These are phyloP conservation scores for Cyanoramphus novaezelandiae DNA, from an alignment of 2,113 vertebrate genomes.

Conservation along the genomic window DNA sequence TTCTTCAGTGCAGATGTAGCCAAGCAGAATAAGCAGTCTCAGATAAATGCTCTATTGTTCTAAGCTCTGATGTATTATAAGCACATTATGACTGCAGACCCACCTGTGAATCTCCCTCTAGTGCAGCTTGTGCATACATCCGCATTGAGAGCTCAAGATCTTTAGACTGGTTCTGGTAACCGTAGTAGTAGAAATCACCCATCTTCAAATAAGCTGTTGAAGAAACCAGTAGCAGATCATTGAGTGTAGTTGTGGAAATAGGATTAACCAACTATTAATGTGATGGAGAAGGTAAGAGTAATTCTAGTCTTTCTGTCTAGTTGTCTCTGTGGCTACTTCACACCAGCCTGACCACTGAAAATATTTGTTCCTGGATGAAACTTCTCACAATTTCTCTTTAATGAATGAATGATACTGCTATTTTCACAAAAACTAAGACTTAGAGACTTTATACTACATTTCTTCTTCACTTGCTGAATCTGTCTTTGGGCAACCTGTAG, in stretches of 20 bases:
- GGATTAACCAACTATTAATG: background rate
- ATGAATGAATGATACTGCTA: background rate
- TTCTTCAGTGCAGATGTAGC: background rate
- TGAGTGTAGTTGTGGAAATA: background rate
- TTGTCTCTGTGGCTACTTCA: background rate
- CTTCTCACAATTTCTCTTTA: background rate
- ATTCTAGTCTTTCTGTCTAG: background rate
- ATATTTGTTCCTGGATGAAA: background rate
- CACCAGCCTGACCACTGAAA: background rate
- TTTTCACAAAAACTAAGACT: background rate
- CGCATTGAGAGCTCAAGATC: constrained; percentile 75
- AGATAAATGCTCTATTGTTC: background rate
- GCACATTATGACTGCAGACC: background rate
- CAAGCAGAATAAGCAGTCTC: background rate
- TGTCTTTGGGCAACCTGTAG: background rate
- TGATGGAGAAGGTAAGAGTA: background rate
- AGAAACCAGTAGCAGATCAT: background rate
- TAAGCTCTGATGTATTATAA: background rate
- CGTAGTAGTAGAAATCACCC: constrained; percentile 89
- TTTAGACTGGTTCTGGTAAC: constrained; percentile 73
- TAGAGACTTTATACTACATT: background rate
- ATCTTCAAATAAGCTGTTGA: constrained; percentile 88
- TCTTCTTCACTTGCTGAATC: background rate
- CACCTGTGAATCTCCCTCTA: constrained; percentile 89
- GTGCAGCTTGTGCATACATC: constrained; percentile 88